Conservation (phyloP, 2,888 invertebrate genomes). For the Ochlodes sylvanus region DNA sequence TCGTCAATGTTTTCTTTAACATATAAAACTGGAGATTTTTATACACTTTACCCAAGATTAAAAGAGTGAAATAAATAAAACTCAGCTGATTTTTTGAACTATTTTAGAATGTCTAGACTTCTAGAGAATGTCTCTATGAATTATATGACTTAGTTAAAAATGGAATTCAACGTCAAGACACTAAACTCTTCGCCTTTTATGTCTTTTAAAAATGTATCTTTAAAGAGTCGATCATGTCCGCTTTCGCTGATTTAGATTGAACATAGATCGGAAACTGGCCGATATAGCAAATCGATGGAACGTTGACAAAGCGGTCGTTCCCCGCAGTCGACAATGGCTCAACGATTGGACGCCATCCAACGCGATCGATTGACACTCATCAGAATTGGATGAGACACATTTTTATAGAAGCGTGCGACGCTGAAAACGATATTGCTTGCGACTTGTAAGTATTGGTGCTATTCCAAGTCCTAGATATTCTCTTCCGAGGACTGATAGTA, state of each 20-base stretch:
- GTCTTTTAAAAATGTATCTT: no score
- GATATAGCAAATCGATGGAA: neutral
- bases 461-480: neutral
- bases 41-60: no score
- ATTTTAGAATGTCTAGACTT: no score
- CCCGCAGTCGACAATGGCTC: neutral
- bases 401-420: neutral
- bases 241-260: neutral
- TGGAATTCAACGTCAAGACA: no score
- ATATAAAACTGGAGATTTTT: no score
- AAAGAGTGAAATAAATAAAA: no score
- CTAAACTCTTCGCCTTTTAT: no score
- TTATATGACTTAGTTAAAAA: no score
- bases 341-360: slow-evolving; percentile 6
- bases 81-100: no score
- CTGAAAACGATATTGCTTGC: neutral
- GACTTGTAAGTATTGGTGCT: neutral
- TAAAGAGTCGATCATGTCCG: neutral
- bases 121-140: no score
- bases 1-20: neutral
- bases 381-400: slow-evolving; percentile 11
- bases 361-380: slow-evolving; percentile 7
- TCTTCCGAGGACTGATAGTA: neutral
- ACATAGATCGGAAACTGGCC: neutral
- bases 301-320: neutral